Base-by-base conservation (phyloP, 1,140 invertebrate genomes). In the Aphelenchoides avenae region DNA sequence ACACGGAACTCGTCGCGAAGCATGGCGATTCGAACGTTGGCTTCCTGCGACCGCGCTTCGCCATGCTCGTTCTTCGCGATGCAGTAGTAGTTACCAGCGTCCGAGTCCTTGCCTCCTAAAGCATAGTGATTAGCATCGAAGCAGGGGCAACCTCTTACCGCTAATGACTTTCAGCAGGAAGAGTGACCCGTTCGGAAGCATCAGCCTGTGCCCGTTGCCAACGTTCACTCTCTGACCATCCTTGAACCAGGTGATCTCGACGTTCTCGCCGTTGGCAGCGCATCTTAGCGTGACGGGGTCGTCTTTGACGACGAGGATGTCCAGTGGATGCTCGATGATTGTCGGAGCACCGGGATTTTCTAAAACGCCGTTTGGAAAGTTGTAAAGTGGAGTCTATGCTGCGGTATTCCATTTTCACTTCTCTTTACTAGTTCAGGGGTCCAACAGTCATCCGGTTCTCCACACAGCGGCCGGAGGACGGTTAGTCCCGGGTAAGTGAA, bases 161-260 rank as follows among this genome's bases (percentile, higher is more conserved):
- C 33, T 70, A 46, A 69, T 51, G 15, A 60, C 64, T 52, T 60
- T 52, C 13, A 66, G 31, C 31, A 66, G 39, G 40, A 66, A 66
- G 26, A 66, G 49, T 15, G 66, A 70, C 7, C 64, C 64, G 33
- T 70, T 68, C 13, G 66, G 66, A 15, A 66, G 47, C 11, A 66
- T 24, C n/a, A 66, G 48, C 6, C 67, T 48, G 52, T 66, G 64
- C 15, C 29, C 67, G 26, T 64, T 64, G 27, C 66, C 66, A 33
- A 67, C 59, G 11, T 69, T 68, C 5, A 66, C 67, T 22, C 54
- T 55, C 33, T 53, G 47, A 5, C 34, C 29, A 33, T 66, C 67
- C 34, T 66, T 66, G 47, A 63, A 66, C 64, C 64, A 66, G 5
- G 18, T 65, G 5, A 66, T 62, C 11, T 69, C 52, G 0, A 70